Conservation (phyloP, 2,113 vertebrate genomes). For the Thinocorus orbignyianus region DNA sequence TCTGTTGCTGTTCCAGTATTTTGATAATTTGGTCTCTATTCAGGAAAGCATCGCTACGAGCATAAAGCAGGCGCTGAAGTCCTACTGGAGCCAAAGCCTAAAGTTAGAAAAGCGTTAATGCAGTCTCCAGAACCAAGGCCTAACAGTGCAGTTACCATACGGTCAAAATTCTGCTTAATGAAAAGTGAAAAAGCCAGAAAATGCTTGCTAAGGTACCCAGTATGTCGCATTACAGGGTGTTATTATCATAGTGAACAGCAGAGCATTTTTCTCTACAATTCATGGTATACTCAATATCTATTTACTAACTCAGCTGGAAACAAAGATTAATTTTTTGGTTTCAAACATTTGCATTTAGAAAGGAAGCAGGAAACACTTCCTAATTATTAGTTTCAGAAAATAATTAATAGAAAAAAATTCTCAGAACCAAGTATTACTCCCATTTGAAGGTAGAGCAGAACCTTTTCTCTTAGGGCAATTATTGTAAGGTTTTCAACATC, state of each 20-base stretch:
- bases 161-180: neutral
- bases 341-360: neutral
- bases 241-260: neutral
- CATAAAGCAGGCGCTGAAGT: neutral
- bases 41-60: neutral
- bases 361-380: neutral
- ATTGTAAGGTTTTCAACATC: neutral
- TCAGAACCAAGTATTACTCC: neutral
- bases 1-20: neutral
- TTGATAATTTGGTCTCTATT: neutral
- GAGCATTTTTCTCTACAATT: neutral
- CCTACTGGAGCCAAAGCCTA: neutral
- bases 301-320: constrained; percentile 3
- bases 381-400: neutral
- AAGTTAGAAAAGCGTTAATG: neutral
- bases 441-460: neutral
- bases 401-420: neutral
- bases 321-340: neutral
- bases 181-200: neutral
- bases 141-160: fast-evolving
- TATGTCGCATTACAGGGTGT: neutral
- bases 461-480: neutral
- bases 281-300: neutral
- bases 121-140: neutral
- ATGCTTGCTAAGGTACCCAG: neutral